Evolutionary conservation across 1,140 invertebrate genomes (phyloP).

Genomic region (Euura saliciscinereae): DNA sequence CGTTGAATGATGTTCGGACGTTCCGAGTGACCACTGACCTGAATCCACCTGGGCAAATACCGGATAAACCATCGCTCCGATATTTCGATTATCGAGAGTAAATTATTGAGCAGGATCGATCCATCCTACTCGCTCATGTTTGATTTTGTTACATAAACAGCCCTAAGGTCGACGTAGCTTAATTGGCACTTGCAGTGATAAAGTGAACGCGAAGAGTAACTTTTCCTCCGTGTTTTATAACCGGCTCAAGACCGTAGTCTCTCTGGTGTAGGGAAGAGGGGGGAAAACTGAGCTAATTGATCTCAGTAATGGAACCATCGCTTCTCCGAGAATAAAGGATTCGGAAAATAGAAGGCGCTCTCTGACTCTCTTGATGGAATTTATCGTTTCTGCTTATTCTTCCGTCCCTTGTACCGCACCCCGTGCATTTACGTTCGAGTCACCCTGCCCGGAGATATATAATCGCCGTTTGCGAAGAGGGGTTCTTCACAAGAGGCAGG

Average conservation of each 20-base stretch:
- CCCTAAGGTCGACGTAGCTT: background rate
- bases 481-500: background rate
- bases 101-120: too few relatives aligned
- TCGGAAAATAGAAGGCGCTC: background rate
- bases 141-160: background rate
- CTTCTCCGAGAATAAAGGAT: background rate
- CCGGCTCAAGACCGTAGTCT: background rate
- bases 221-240: background rate
- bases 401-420: background rate
- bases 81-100: too few relatives aligned
- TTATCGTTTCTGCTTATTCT: background rate
- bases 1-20: background rate
- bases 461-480: too few relatives aligned
- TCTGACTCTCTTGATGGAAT: background rate
- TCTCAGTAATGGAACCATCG: slow-evolving; percentile 3
- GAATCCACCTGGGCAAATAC: background rate
- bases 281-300: background rate
- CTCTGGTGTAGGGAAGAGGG: background rate
- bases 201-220: background rate
- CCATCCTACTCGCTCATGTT: background rate
- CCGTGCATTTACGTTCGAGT: background rate
- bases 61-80: background rate
- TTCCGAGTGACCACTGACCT: background rate
- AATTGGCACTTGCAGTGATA: background rate
- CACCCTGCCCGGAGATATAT: too few relatives aligned